phyloP scores from a whole-genome alignment of 2,888 invertebrate species.

The Norana najaformis region DNA sequence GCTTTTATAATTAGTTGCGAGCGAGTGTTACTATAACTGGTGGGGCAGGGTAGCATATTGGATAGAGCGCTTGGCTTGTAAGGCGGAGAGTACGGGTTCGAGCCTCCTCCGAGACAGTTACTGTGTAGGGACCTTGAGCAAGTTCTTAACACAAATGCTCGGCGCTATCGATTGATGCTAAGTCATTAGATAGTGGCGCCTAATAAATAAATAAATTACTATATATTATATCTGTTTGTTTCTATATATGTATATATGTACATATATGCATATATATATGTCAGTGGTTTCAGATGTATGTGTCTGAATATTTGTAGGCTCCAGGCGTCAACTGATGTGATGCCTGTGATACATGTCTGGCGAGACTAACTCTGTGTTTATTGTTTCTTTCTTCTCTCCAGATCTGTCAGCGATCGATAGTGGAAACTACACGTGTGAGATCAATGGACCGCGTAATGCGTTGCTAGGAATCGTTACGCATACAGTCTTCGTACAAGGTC shows the following conservation, averaged over 20 bases:
- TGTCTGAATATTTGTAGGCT: neutral
- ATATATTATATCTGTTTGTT: neutral
- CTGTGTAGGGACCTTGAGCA: too few relatives aligned
- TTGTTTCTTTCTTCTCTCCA: neutral
- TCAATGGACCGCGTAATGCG: constrained; percentile 27
- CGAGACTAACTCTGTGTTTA: neutral
- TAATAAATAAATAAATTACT: too few relatives aligned
- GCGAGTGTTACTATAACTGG: neutral
- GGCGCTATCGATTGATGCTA: too few relatives aligned
- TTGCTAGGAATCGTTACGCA: constrained; percentile 34
- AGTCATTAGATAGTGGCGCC: too few relatives aligned
- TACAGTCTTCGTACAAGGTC: constrained; percentile 32
- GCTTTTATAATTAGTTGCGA: too few relatives aligned
- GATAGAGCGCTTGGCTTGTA: too few relatives aligned
- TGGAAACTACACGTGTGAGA: constrained; percentile 37
- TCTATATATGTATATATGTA: neutral
- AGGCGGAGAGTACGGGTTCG: too few relatives aligned
- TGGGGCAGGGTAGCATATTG: too few relatives aligned
- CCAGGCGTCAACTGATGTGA: too few relatives aligned
- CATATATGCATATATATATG: neutral
- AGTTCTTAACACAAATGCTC: too few relatives aligned
- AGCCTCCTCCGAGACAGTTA: too few relatives aligned
- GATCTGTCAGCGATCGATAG: constrained; percentile 29
- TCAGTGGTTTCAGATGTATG: neutral
- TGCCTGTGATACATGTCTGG: neutral